Base-by-base conservation (phyloP, 2,113 vertebrate genomes). In the Phodopus roborovskii region DNA sequence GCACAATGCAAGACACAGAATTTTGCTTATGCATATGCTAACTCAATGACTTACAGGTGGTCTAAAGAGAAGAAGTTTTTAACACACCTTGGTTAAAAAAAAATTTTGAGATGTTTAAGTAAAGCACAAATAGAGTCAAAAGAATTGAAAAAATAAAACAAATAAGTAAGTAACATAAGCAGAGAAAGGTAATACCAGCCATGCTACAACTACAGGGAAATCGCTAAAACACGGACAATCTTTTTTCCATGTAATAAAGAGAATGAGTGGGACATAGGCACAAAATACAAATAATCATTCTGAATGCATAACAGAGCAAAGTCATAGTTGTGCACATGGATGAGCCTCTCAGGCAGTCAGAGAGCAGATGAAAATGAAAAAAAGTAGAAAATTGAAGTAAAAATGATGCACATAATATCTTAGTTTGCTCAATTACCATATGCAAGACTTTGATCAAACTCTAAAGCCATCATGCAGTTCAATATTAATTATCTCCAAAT, bases 21-120 rank as follows among this genome's bases (percentile, higher is more conserved):
- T 88, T 90, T 12, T 48, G 26, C 2, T 7, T n/a, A 7, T 33
- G 6, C 62, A 48, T 73, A 71, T 85, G 30, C 17, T 42, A 77
- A 77, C 39, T 45, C 56, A 78, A 74, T 81, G 11, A 81, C 39
- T 66, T 81, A 83, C 20, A 88, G 12, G 6, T 81, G 39, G 79
- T 92, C 62, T 85, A 90, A n/a, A 36, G 7, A 78, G 16, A 87
- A 90, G 50, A 94, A 77, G 64, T n/a, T 87, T 96, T 94, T 33
- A 84, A 39, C 64, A 7, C 50, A 78, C 10, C 13, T 78, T 60
- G 6, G 66, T 79, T 83, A 91, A 94, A 36, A 58, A 73, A 82
- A 22, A 45, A 64, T 70, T 81, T 22, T 60, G 22, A 94, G 39
- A 64, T 33, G 9, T n/a, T 90, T 24, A 81, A n/a, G 9, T 5